phyloP scores from a whole-genome alignment of 2,888 invertebrate genomes.

The Lasiommata megera region DNA sequence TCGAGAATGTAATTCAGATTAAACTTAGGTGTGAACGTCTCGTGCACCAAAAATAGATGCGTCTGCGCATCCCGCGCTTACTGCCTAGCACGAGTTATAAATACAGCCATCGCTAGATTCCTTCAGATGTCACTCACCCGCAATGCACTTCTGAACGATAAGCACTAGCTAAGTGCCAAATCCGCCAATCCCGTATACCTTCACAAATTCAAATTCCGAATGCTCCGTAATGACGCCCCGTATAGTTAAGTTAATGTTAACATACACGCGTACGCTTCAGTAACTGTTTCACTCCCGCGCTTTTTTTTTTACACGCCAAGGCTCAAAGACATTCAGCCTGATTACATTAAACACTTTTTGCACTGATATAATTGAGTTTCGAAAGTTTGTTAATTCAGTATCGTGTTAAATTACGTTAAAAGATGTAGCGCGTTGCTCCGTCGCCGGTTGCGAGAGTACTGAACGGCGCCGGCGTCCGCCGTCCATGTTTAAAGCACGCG shows the following conservation, averaged over 20 bases:
- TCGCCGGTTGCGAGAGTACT: constrained; percentile 65
- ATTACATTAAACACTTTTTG: constrained; percentile 26
- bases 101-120: constrained; percentile 61
- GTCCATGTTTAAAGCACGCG: constrained; percentile 72
- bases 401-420: constrained; percentile 28
- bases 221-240: constrained; percentile 48
- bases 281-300: constrained; percentile 50
- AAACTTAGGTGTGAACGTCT: constrained; percentile 56
- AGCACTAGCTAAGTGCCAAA: constrained; percentile 53
- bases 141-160: constrained; percentile 47
- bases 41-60: constrained; percentile 72
- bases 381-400: constrained; percentile 24
- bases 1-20: constrained; percentile 63
- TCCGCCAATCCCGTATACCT: constrained; percentile 57
- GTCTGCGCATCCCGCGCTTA: constrained; percentile 61
- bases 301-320: constrained; percentile 42
- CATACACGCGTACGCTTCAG: constrained; percentile 51
- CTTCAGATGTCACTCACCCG: constrained; percentile 71
- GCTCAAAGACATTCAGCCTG: constrained; percentile 32
- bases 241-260: constrained; percentile 33
- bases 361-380: constrained; percentile 20
- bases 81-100: constrained; percentile 56
- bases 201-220: constrained; percentile 62
- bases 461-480: constrained; percentile 52
- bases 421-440: constrained; percentile 57